phyloP scores from a whole-genome alignment of 1,140 invertebrate genomes.

The Lithobius niger region DNA sequence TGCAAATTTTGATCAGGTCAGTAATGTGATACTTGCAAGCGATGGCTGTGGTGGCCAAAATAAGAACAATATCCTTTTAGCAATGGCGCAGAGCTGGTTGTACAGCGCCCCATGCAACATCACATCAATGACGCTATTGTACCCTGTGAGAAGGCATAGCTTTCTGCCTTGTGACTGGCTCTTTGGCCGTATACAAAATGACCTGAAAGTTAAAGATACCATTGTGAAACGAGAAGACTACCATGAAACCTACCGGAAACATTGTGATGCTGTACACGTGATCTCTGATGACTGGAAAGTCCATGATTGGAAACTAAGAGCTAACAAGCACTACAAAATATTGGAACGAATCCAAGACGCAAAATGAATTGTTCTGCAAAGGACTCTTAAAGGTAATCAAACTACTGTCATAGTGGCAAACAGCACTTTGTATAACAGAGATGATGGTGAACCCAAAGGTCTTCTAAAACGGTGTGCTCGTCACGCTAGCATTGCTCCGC shows the following conservation, averaged over 20 bases:
- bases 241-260: neutral
- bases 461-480: too few species aligned
- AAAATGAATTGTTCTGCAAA: neutral
- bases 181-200: neutral
- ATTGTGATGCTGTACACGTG: too few species aligned
- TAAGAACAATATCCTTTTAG: slow-evolving; percentile 1
- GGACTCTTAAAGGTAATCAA: too few species aligned
- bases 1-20: neutral
- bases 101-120: neutral
- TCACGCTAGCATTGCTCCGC: too few species aligned
- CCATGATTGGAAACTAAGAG: neutral
- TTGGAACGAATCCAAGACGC: neutral
- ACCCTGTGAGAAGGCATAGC: neutral
- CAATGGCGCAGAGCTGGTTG: neutral
- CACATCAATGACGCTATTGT: neutral
- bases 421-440: too few species aligned
- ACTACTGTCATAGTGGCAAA: too few species aligned
- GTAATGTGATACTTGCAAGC: neutral
- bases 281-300: neutral
- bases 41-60: neutral
- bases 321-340: neutral
- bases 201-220: neutral
- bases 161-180: neutral
- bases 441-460: too few species aligned
- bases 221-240: neutral